Base-by-base conservation (phyloP, 2,797 vertebrate genomes). In the Prionace glauca region DNA sequence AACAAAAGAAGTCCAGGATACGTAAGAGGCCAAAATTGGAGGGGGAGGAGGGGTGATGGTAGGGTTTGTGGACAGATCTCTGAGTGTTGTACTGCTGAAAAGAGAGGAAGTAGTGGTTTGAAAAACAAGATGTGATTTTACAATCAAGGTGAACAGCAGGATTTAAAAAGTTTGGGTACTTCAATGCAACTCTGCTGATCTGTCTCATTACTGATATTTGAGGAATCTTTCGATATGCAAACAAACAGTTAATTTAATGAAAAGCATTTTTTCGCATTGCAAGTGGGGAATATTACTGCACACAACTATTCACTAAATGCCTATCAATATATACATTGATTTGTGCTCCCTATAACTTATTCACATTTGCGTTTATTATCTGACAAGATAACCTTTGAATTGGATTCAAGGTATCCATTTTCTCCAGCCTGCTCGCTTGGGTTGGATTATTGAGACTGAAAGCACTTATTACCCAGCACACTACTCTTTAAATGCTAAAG, bases 371-470 rank as follows among this genome's bases (percentile, higher is more conserved):
- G 62, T 65, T 91, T 16, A n/a, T 91, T 62, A 91, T 91, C 29
- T 29, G 29, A 29, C 12, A n/a, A 16, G 29, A 18, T 90, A 60
- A 90, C 62, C 26, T 29, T 91, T n/a, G 14, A 65, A 91, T 91
- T n/a, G 60, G 60, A 62, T 91, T 91, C 88, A 65, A n/a, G 5
- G 32, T 91, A n/a, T 91, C 88, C n/a, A 5, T 65, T 91, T 91
- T 65, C 88, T n/a, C 88, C 60, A 91, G 88, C 56, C 60, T 91
- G 88, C 60, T 90, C 32, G 56, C 87, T 60, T 60, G 29, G 62
- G 56, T 91, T 91, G 95, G 60, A 32, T 87, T 81, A 65, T 32
- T 67, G 79, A 95, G 67, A 16, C 79, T 22, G n/a, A 87, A 67
- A 87, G 32, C 36, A 95, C 24, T 67, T 36, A 65, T 71, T 62